A percentile compares a stretch with the other conserved stretches of the same genome.
phyloP scores from a whole-genome alignment of 2,113 vertebrate genomes.

The Orycteropus afer region DNA sequence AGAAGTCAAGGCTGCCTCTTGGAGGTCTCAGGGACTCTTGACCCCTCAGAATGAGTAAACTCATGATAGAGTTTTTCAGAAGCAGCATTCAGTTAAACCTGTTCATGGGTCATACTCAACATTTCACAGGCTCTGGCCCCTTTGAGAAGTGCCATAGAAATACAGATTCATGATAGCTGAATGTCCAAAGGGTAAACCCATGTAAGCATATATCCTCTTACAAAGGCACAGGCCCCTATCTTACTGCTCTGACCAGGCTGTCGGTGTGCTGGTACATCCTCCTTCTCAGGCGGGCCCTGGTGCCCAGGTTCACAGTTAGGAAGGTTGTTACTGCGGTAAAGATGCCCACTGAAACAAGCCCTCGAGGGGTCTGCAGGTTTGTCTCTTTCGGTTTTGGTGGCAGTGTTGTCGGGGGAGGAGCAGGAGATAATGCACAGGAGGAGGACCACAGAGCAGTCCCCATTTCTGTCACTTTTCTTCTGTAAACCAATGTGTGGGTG shows the following conservation, averaged over 20 bases:
- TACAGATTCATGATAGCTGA: not conserved
- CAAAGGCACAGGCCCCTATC: constrained; percentile 11
- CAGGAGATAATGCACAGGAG: not conserved
- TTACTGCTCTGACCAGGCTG: not conserved
- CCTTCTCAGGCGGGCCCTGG: not conserved
- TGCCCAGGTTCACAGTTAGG: not conserved
- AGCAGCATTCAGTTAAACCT: constrained; percentile 8
- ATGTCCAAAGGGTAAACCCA: constrained; percentile 41
- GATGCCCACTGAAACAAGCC: not conserved
- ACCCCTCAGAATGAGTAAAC: not conserved
- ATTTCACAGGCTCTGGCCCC: constrained; percentile 5
- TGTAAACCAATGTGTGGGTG: not conserved
- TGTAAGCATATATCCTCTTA: constrained; percentile 33
- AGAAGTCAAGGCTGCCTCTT: not conserved
- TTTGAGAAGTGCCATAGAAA: constrained; percentile 17
- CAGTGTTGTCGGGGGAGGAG: not conserved
- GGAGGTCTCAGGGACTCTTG: not conserved
- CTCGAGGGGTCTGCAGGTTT: not conserved
- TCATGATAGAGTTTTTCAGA: not conserved
- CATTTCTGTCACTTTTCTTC: constrained; percentile 26
- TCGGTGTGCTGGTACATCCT: not conserved
- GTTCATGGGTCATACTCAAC: constrained; percentile 8
- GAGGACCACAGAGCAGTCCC: not conserved
- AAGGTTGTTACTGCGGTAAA: not conserved
- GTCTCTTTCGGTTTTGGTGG: not conserved